Evolutionary conservation across 1,140 invertebrate genomes (phyloP), one percentile per base, ranked within the genome.

Genomic region (Mercenaria mercenaria): DNA sequence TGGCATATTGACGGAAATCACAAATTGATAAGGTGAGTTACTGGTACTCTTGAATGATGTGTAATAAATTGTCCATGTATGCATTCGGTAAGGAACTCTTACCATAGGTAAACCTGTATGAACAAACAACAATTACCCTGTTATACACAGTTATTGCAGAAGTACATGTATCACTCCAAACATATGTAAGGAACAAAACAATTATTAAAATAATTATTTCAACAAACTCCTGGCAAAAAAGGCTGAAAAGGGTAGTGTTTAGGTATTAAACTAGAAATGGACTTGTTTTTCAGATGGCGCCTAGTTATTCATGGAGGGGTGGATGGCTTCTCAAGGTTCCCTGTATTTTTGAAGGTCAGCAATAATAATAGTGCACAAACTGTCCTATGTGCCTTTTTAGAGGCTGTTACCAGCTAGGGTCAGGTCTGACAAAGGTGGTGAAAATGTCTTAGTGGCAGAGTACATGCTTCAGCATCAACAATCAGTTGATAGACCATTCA

Each of bases 301-400:
- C 59, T 92, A 77, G 84, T 92, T 50, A 88, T 92, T 20, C 91
- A 92, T 88, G 91, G 91, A 15, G 87, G 92, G 37, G 85, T 91
- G 8, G 89, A 92, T 85, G 91, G 91, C 0, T 90, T 39, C 64
- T 91, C 89, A 20, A 85, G 91, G 39, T 41, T 92, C 8, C 64
- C 67, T 13, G 85, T 88, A 39, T 90, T 52, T 69, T 37, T 91
- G 20, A 83, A 86, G 74, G 59, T 79, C 43, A 88, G 56, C 79
- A 88, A 64, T 52, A 88, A 83, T 61, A 92, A 92, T 69, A 74
- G 61, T 50, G 79, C 91, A 29, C 11, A 79, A 29, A 92, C 79
- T 84, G 91, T 92, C 20, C 64, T 90, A 18, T 26, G 64, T 37
- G 56, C 52, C 29, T 92, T 92, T 81, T 26, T 69, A 41, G 67